phyloP scores from a whole-genome alignment of 1,140 invertebrate species.

The Drosophila hydei region DNA sequence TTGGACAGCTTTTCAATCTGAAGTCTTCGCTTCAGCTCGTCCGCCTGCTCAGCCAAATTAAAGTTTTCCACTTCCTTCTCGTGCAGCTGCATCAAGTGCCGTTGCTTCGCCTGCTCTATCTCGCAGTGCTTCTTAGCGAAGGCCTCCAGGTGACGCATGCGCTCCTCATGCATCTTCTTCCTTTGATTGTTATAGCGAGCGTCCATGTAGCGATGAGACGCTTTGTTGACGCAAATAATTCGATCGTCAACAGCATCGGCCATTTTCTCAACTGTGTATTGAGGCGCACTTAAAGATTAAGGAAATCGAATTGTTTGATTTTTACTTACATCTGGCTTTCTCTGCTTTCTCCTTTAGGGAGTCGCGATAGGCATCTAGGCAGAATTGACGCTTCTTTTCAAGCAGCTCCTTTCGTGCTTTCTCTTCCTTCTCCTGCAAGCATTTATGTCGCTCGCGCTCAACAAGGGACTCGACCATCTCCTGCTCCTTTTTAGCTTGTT shows the following conservation, averaged over 20 bases:
- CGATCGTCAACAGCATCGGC: conserved; percentile 58
- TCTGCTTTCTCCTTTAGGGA: conserved; percentile 46
- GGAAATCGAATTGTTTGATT: background rate
- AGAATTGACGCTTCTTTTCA: conserved; percentile 39
- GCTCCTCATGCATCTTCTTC: conserved; percentile 17
- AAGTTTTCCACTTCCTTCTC: conserved; percentile 6
- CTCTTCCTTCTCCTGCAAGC: conserved; percentile 47
- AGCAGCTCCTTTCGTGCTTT: conserved; percentile 19
- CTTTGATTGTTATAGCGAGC: conserved; percentile 29
- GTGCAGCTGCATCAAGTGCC: conserved; percentile 10
- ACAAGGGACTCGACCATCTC: conserved; percentile 26
- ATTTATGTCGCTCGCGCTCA: conserved; percentile 48
- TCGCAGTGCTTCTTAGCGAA: conserved; percentile 6
- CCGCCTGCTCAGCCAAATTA: conserved; percentile 9
- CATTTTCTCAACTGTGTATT: conserved; percentile 48
- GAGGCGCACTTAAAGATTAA: background rate
- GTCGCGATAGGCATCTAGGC: conserved; percentile 46
- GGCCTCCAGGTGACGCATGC: background rate
- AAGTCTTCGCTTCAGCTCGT: conserved; percentile 50
- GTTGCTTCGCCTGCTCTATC: conserved; percentile 20
- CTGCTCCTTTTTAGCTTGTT: conserved; percentile 18
- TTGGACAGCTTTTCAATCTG: conserved; percentile 17
- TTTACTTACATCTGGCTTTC: conserved; percentile 46
- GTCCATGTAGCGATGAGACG: conserved; percentile 40
- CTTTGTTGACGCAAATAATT: conserved; percentile 48